Conservation (phyloP, 2,113 vertebrate species). For the Pseudorectes ferrugineus region DNA sequence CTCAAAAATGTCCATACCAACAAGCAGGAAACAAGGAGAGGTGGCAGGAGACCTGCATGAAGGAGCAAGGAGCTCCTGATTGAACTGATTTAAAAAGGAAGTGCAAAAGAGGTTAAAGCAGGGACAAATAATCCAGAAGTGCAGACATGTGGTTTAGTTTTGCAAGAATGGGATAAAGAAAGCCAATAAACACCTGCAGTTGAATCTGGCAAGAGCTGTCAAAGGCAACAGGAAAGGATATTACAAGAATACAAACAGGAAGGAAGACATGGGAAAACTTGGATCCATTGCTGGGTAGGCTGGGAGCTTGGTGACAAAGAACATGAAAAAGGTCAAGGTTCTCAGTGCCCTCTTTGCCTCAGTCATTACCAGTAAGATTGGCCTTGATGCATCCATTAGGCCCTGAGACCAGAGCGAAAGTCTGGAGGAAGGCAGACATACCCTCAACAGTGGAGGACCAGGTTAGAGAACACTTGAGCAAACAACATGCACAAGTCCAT, state of each 20-base stretch:
- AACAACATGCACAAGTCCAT: background rate
- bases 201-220: background rate
- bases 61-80: background rate
- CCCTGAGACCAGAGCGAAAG: background rate
- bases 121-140: background rate
- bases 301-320: background rate
- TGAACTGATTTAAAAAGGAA: background rate
- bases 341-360: background rate
- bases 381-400: background rate
- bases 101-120: background rate
- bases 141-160: background rate
- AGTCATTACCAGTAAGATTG: background rate
- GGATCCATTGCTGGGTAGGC: background rate
- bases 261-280: background rate
- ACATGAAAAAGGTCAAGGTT: background rate
- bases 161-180: background rate
- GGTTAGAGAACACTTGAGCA: background rate
- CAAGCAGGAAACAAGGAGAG: background rate
- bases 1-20: background rate
- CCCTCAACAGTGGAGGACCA: background rate
- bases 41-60: background rate
- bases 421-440: background rate
- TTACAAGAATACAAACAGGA: background rate
- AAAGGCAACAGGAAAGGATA: background rate
- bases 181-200: background rate